phyloP scores from a whole-genome alignment of 2,113 vertebrate species.

The Illadopsis cleaveri region DNA sequence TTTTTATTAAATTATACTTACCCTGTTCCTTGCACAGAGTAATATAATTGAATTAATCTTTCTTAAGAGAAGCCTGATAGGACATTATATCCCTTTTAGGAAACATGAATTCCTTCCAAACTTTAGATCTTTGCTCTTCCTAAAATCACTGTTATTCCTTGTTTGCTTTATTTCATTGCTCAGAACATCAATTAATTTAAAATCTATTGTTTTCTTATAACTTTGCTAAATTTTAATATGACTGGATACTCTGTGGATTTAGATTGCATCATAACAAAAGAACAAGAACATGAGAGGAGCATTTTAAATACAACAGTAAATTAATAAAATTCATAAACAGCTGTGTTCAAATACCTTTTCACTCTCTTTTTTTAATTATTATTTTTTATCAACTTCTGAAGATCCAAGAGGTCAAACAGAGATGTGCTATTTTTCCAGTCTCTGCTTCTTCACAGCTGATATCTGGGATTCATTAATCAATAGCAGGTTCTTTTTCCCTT shows the following conservation, averaged over 20 bases:
- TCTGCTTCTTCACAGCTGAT: neutral
- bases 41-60: neutral
- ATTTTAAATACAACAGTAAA: neutral
- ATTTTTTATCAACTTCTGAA: neutral
- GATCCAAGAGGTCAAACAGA: neutral
- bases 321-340: neutral
- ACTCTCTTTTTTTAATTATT: neutral
- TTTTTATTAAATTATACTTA: conserved; percentile 25
- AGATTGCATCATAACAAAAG: neutral
- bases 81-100: neutral
- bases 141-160: neutral
- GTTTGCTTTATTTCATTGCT: neutral
- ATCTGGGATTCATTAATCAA: neutral
- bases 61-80: neutral
- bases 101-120: neutral
- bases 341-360: neutral
- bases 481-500: neutral
- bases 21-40: neutral
- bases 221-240: neutral
- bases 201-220: neutral
- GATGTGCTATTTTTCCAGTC: neutral
- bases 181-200: neutral
- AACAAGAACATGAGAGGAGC: neutral
- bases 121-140: neutral
- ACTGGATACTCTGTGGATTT: neutral